Percentiles rank a stretch among this genome's conserved stretches.
These are phyloP conservation scores for Megatriorchis doriae DNA, from an alignment of 2,113 vertebrate species.

Conservation along the genomic window DNA sequence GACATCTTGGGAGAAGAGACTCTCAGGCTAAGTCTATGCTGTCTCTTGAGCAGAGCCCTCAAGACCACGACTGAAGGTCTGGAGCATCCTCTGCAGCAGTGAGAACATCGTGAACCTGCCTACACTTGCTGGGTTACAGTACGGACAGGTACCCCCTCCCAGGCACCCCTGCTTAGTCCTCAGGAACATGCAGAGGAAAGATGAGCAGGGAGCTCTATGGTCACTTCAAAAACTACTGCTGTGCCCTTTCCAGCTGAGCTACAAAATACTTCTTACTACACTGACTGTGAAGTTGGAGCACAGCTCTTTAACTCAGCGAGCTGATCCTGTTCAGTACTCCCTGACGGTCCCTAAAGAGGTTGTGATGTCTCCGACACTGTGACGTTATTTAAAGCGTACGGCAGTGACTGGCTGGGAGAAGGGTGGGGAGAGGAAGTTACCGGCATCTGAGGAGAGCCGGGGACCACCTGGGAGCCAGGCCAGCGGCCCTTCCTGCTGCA, in stretches of 20 bases:
- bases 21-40: neutral
- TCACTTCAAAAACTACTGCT: neutral
- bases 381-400: neutral
- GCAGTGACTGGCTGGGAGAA: neutral
- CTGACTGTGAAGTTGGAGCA: neutral
- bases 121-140: neutral
- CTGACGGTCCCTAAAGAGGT: neutral
- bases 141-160: neutral
- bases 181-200: neutral
- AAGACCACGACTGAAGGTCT: neutral
- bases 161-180: neutral
- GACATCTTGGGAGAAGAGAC: neutral
- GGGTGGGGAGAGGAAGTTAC: neutral
- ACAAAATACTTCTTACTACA: neutral
- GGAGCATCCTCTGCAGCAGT: neutral
- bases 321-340: neutral
- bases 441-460: neutral
- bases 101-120: neutral
- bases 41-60: neutral
- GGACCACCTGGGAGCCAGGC: neutral
- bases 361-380: neutral
- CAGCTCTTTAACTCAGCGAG: neutral
- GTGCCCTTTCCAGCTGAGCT: neutral
- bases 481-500: neutral
- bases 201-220: neutral